Evolutionary conservation across 2,113 vertebrate genomes (phyloP), one percentile per base, ranked within the genome.

Genomic region (Grammomys dolichurus): DNA sequence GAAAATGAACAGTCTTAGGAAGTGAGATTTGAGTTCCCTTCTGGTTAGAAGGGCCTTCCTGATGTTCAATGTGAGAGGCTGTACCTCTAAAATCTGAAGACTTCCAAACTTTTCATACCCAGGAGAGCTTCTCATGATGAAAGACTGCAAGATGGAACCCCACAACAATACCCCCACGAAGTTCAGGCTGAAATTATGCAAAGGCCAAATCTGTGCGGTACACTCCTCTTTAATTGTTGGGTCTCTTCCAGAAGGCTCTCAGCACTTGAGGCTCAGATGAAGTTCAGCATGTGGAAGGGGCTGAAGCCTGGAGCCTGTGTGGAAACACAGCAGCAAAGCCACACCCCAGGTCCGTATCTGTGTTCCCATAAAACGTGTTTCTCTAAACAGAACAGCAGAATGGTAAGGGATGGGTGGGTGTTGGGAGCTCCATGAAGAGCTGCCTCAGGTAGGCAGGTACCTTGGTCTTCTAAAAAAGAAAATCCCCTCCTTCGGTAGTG

Each of bases 281-380:
- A 92, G 89, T 91, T 90, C 80, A 72, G 87, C 95, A 94, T 97
- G 89, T 90, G 82, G 75, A 87, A 80, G 54, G 87, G 91, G 63
- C 75, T 97, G 86, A 76, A 88, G 93, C 93, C 80, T 82, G 96
- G 90, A 98, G 97, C 97, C 96, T 97, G 90, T 97, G 97, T 98
- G 96, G 97, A 98, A 98, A 98, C 94, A 97, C 96, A 97, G 97
- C 94, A 90, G 86, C 89, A 94, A 97, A 91, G 96, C 94, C 82
- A 1, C 60, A 90, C 97, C 97, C 97, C 94, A 67, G 91, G 95
- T 95, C 93, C 86, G 88, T 65, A 72, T 94, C 97, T 80, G 77
- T 75, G 65, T 84, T 33, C 20, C 75, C 91, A 95, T 94, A 96
- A 95, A 97, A 90, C 13, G 40, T 65, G 84, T 69, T 97, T 97